These are phyloP conservation scores for Denticeps clupeoides DNA, from an alignment of 2,797 vertebrate genomes.

Conservation along the genomic window DNA sequence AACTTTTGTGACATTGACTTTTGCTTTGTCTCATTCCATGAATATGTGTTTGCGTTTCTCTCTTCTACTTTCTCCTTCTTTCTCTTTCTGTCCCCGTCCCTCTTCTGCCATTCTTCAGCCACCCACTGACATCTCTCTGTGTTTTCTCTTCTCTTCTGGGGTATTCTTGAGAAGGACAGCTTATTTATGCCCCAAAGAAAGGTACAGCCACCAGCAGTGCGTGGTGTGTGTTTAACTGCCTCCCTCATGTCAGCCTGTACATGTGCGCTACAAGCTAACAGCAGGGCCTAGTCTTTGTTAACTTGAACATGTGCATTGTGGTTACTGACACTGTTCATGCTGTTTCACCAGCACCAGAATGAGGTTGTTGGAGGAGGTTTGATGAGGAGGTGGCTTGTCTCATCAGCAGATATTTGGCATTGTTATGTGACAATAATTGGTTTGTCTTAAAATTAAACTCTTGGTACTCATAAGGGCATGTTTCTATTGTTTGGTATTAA, in stretches of 20 bases:
- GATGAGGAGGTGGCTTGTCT: too few relatives aligned
- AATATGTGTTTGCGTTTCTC: constrained; percentile 36
- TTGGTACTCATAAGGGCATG: too few relatives aligned
- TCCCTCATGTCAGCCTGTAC: neutral
- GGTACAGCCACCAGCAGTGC: constrained; percentile 60
- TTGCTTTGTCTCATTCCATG: constrained; percentile 32
- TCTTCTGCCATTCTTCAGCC: neutral
- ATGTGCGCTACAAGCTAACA: too few relatives aligned
- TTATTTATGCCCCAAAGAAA: constrained; percentile 87
- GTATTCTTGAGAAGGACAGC: constrained; percentile 87
- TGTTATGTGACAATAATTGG: too few relatives aligned
- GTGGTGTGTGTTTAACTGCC: neutral
- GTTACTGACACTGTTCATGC: too few relatives aligned
- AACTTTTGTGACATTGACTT: constrained; percentile 63
- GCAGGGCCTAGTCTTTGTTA: too few relatives aligned
- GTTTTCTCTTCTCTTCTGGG: constrained; percentile 61
- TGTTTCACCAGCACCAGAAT: too few relatives aligned
- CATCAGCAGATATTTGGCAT: too few relatives aligned
- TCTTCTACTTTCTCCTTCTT: constrained; percentile 31
- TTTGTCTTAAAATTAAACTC: too few relatives aligned
- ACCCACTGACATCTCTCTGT: constrained; percentile 10
- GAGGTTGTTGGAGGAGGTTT: too few relatives aligned
- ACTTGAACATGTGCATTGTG: too few relatives aligned
- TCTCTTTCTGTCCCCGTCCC: neutral
- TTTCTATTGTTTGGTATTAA: too few relatives aligned